Evolutionary conservation across 2,888 invertebrate species (phyloP), one percentile per base, ranked within the genome.

Genomic region (Biston stratarius): DNA sequence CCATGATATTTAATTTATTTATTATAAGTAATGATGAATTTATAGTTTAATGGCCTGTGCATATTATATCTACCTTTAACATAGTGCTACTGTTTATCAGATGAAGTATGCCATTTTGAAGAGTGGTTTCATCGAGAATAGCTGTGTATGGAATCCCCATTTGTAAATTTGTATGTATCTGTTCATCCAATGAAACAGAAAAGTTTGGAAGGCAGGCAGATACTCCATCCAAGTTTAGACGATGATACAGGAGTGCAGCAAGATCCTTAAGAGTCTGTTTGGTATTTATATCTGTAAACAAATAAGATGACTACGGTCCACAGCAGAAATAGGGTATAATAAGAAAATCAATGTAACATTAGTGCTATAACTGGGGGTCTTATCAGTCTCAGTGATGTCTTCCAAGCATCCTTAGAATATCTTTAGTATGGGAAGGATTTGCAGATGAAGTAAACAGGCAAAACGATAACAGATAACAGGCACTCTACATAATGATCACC

Each of bases 141-240:
- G 97, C 94, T 44, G 95, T 96, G 81, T 96, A 98, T 8, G 97
- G 96, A 9, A 97, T 94, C 1, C 97, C 97, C 82, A 95, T 90
- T 70, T 84, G 84, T 73, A 94, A 74, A 77, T 88, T 92, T 74
- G 89, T 86, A 72, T 79, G 83, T 40, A 94, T 77, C 92, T 93
- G 74, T 33, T 69, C 64, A 57, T 74, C 65, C 15, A 84, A 74
- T 15, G 85, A 66, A 34, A 86, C 68, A 10, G 79, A 77, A 69
- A 90, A 89, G 64, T 85, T 77, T 56, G 94, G 91, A 9, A 89
- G 74, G 79, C 79, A 87, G 1, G 86, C 78, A 49, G 88, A 85
- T 79, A 94, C 87, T 33, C 82, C 83, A 52, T 81, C 86, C 36
- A 67, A 66, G 61, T 79, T 73, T 7, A 94, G 74, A 71, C 84